Evolutionary conservation across 2,888 invertebrate species (phyloP).

Genomic region (Eueremaeus valkanovi): DNA sequence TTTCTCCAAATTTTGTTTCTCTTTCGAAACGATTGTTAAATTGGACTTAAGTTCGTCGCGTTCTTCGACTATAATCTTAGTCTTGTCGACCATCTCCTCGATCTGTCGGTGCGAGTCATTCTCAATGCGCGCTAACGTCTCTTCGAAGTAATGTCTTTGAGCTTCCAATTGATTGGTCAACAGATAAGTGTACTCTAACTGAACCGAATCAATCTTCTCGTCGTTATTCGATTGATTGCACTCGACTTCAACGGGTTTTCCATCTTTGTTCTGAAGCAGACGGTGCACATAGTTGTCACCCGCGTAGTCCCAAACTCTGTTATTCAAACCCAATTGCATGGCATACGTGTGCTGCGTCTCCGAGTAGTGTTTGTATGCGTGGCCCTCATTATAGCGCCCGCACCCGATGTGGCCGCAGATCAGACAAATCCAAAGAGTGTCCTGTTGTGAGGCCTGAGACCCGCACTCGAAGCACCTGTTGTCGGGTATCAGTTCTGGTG

Average conservation of each 20-base stretch:
- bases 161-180: constrained; percentile 91
- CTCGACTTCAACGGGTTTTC: constrained; percentile 72
- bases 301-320: constrained; percentile 98
- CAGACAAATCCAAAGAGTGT: constrained; percentile 89
- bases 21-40: constrained; percentile 57
- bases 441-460: constrained; percentile 57
- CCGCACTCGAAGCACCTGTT: constrained; percentile 69
- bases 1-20: constrained; percentile 67
- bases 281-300: constrained; percentile 96
- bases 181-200: constrained; percentile 92
- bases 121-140: constrained; percentile 61
- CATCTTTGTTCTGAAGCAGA: constrained; percentile 94
- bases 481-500: constrained; percentile 69
- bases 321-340: constrained; percentile 82
- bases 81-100: constrained; percentile 58
- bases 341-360: constrained; percentile 96
- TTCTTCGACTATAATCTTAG: constrained; percentile 57
- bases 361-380: constrained; percentile 88
- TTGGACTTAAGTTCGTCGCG: constrained; percentile 46
- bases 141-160: constrained; percentile 87
- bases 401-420: constrained; percentile 99
- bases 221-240: constrained; percentile 50
- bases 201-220: constrained; percentile 89
- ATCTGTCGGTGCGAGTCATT: constrained; percentile 48
- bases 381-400: constrained; percentile 82